Percentiles rank a stretch among this genome's conserved stretches.
Conservation (phyloP, 2,797 vertebrate genomes). For the Liasis olivaceus region DNA sequence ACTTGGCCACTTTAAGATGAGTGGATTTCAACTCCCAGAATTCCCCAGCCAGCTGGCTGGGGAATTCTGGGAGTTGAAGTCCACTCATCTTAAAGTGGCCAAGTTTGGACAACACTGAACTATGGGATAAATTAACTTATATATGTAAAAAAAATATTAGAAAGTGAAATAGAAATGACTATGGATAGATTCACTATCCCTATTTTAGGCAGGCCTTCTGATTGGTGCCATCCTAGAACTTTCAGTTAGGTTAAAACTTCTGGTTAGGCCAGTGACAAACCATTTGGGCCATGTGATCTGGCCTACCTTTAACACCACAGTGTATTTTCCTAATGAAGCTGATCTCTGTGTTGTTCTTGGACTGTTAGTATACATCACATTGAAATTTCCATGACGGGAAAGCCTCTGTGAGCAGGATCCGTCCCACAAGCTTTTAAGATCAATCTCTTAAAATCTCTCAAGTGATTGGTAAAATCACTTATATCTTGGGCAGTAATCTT, state of each 20-base stretch:
- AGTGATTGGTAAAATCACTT: too few species aligned
- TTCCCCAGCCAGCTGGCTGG: too few species aligned
- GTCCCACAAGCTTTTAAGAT: background rate
- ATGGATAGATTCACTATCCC: background rate
- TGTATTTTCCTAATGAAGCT: background rate
- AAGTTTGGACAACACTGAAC: too few species aligned
- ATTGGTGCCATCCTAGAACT: background rate
- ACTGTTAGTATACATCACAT: background rate
- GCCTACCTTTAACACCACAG: conserved; percentile 7
- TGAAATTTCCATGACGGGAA: background rate
- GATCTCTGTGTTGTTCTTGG: background rate
- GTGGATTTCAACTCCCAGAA: too few species aligned
- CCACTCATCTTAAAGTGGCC: too few species aligned
- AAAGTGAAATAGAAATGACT: background rate
- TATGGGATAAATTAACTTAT: too few species aligned
- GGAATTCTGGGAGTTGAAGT: too few species aligned
- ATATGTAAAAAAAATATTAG: too few species aligned
- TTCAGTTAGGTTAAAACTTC: background rate
- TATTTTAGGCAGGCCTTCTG: background rate
- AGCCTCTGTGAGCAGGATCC: background rate
- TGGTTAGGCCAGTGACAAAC: conserved; percentile 16
- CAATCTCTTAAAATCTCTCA: too few species aligned
- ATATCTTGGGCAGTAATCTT: conserved; percentile 6
- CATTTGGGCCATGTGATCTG: background rate
- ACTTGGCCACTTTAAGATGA: too few species aligned